These are phyloP conservation scores for Austrofundulus limnaeus DNA, from an alignment of 2,113 vertebrate species.

Conservation along the genomic window DNA sequence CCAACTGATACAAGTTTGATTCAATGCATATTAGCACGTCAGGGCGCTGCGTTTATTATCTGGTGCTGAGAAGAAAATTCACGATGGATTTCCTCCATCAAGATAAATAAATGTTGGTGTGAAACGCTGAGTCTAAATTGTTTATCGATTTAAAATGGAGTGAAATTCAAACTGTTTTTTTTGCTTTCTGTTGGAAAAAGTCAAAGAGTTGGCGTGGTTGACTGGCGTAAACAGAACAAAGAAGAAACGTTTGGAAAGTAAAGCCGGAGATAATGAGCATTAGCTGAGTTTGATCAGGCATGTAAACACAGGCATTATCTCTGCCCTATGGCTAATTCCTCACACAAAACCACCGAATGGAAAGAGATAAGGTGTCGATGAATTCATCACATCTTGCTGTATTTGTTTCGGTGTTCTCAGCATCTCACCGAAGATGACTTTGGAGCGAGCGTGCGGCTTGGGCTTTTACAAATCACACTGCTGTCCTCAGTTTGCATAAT, in stretches of 20 bases:
- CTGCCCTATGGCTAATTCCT: conserved; percentile 20
- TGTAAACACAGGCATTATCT: conserved; percentile 19
- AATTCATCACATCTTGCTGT: conserved; percentile 53
- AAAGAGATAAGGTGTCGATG: conserved; percentile 39
- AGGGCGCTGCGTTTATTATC: background rate
- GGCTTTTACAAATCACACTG: conserved; percentile 61
- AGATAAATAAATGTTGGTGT: background rate
- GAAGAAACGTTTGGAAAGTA: background rate
- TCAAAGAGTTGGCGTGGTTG: background rate
- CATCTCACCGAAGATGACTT: conserved; percentile 25
- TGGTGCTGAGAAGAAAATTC: conserved; percentile 1
- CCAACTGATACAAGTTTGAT: background rate
- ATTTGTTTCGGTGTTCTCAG: conserved; percentile 49
- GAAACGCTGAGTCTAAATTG: conserved; percentile 8
- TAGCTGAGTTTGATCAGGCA: background rate
- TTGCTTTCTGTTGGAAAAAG: background rate
- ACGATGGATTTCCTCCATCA: background rate
- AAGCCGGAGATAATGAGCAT: conserved; percentile 10
- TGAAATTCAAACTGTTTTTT: background rate
- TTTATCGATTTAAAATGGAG: conserved; percentile 4
- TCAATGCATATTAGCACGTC: conserved; percentile 1
- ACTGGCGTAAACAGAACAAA: background rate
- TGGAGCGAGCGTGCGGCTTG: conserved; percentile 18
- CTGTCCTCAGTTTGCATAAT: conserved; percentile 70
- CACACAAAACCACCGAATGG: conserved; percentile 17